A percentile compares a stretch with the other conserved stretches of the same genome.
These are phyloP conservation scores for Allobates femoralis DNA, from an alignment of 2,797 vertebrate genomes.

Conservation along the genomic window DNA sequence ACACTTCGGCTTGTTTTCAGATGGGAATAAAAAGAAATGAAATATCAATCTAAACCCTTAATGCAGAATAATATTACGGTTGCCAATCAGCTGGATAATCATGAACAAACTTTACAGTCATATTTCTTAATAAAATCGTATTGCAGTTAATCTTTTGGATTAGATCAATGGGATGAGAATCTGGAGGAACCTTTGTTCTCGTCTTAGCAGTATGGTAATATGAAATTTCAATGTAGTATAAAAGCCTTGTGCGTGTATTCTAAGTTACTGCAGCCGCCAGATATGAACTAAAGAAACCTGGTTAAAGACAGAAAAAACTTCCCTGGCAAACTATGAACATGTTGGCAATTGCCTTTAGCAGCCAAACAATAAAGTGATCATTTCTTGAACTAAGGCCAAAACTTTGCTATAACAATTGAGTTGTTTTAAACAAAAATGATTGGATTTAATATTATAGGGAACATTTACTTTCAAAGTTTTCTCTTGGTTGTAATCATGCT, in stretches of 20 bases:
- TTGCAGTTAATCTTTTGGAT: constrained; percentile 12
- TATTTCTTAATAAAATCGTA: constrained; percentile 32
- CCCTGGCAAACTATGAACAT: neutral
- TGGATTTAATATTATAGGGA: constrained; percentile 12
- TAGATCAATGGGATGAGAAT: neutral
- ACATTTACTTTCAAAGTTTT: neutral
- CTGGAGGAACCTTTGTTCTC: neutral
- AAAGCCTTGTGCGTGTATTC: neutral
- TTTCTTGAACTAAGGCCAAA: neutral
- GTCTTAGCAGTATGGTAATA: constrained; percentile 4
- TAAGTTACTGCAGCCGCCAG: neutral
- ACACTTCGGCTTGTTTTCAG: constrained; percentile 43
- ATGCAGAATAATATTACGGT: constrained; percentile 36
- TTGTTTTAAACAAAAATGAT: neutral
- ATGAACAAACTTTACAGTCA: constrained; percentile 41
- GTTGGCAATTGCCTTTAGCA: neutral
- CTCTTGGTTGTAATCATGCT: neutral
- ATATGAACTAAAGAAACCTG: neutral
- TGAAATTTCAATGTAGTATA: constrained; percentile 10
- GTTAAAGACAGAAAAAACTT: neutral
- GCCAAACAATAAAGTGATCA: constrained; percentile 21
- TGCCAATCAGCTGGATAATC: constrained; percentile 47
- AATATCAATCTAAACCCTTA: constrained; percentile 47
- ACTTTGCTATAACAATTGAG: neutral
- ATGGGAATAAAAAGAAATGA: constrained; percentile 54